These are phyloP conservation scores for Aphaenogaster ashmeadi DNA, from an alignment of 1,140 invertebrate genomes.

Conservation along the genomic window DNA sequence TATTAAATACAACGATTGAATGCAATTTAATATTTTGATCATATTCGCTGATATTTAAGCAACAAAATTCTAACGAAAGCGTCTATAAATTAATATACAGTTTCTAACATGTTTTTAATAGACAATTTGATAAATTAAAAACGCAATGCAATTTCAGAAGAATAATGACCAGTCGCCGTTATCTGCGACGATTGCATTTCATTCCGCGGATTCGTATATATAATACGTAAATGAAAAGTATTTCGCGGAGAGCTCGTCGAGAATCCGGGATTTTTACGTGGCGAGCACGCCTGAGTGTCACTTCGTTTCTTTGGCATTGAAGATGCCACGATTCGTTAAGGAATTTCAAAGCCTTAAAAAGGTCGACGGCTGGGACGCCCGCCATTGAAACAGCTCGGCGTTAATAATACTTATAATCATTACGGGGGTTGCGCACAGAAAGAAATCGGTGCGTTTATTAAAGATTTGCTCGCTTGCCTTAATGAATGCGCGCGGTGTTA, in stretches of 20 bases:
- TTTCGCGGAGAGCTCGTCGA: slow-evolving; percentile 1
- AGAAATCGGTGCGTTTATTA: slow-evolving; percentile 58
- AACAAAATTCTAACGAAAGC: background rate
- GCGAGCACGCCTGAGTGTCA: slow-evolving; percentile 13
- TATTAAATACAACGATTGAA: background rate
- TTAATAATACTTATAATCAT: slow-evolving; percentile 63
- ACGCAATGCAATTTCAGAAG: background rate
- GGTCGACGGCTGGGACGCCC: background rate
- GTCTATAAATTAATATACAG: background rate
- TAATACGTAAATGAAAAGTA: slow-evolving; percentile 21
- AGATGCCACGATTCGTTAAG: slow-evolving; percentile 41
- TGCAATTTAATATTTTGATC: background rate
- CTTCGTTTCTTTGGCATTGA: slow-evolving; percentile 42
- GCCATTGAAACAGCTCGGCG: slow-evolving; percentile 22
- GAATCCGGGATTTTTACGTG: slow-evolving; percentile 7
- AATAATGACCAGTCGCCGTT: background rate
- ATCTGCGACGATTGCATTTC: background rate
- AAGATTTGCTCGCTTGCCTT: slow-evolving; percentile 47
- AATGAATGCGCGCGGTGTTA: slow-evolving; percentile 28
- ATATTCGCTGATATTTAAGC: background rate
- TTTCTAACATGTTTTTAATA: background rate
- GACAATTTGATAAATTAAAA: background rate
- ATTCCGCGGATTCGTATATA: background rate
- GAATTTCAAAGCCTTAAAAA: slow-evolving; percentile 52
- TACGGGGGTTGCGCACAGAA: slow-evolving; percentile 41